These are phyloP conservation scores for Pollicipes pollicipes DNA, from an alignment of 1,140 invertebrate species.

Conservation along the genomic window DNA sequence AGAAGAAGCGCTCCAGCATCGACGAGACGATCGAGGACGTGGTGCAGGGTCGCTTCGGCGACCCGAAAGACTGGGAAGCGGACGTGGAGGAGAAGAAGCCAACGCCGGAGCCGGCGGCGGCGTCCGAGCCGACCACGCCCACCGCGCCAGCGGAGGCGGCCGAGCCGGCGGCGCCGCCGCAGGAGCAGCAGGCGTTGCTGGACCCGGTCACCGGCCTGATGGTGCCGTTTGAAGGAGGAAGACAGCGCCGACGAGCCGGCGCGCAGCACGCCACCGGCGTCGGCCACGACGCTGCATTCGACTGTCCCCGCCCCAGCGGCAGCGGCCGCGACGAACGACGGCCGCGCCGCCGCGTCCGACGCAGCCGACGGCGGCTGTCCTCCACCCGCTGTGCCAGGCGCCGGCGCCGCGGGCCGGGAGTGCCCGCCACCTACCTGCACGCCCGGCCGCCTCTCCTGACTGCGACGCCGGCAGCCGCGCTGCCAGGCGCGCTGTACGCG, in stretches of 20 bases:
- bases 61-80: neutral
- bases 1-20: neutral
- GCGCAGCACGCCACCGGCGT: neutral
- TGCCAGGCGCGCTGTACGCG: neutral
- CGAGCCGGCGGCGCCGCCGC: neutral
- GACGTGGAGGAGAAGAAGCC: neutral
- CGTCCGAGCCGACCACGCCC: neutral
- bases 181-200: neutral
- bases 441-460: too few species aligned
- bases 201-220: neutral
- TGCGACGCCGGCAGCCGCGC: too few species aligned
- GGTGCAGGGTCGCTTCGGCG: neutral
- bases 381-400: too few species aligned
- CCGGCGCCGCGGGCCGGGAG: too few species aligned
- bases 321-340: too few species aligned
- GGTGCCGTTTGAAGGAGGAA: neutral
- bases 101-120: neutral
- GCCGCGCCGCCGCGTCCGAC: too few species aligned
- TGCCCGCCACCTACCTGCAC: neutral
- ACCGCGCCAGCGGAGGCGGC: neutral
- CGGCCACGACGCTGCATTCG: too few species aligned
- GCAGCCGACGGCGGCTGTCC: too few species aligned
- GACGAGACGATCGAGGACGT: constrained; percentile 3
- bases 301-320: too few species aligned
- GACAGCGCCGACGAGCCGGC: neutral